These are phyloP conservation scores for Drosophila flavopinicola DNA, from an alignment of 2,888 invertebrate genomes.

Conservation along the genomic window DNA sequence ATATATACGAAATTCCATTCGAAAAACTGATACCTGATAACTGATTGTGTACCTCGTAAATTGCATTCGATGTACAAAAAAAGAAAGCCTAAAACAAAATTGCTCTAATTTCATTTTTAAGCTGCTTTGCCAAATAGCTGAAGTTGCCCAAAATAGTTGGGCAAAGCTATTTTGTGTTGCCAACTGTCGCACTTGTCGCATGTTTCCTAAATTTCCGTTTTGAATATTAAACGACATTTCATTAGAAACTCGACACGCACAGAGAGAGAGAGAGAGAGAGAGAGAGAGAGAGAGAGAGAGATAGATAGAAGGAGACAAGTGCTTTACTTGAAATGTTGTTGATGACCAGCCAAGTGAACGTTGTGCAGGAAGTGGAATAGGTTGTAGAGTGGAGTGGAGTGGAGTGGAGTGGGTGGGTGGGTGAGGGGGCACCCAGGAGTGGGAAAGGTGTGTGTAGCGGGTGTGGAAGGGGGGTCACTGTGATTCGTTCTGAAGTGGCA, in stretches of 20 bases:
- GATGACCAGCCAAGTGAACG: slow-evolving; percentile 48
- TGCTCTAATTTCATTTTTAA: no score
- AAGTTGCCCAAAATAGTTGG: no score
- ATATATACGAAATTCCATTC: no score
- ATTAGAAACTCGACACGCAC: slow-evolving; percentile 20
- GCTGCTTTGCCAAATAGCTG: no score
- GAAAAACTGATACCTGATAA: no score
- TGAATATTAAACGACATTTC: slow-evolving; percentile 47
- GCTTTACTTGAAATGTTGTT: slow-evolving; percentile 28
- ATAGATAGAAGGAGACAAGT: slow-evolving; percentile 12
- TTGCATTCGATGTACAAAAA: no score
- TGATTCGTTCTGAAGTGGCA: slow-evolving; percentile 52
- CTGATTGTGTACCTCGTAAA: no score
- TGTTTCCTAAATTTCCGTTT: slow-evolving; percentile 37
- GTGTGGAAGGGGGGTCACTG: neutral
- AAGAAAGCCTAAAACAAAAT: no score
- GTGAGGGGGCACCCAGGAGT: neutral
- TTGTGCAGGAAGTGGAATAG: no score
- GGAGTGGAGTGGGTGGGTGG: neutral
- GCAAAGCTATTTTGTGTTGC: neutral
- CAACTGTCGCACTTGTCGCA: slow-evolving; percentile 37
- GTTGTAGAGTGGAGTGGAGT: no score
- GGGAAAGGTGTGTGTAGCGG: neutral
- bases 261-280: neutral
- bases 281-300: neutral